Base-by-base conservation (phyloP, 2,888 invertebrate genomes). In the Cynaeus angustus region DNA sequence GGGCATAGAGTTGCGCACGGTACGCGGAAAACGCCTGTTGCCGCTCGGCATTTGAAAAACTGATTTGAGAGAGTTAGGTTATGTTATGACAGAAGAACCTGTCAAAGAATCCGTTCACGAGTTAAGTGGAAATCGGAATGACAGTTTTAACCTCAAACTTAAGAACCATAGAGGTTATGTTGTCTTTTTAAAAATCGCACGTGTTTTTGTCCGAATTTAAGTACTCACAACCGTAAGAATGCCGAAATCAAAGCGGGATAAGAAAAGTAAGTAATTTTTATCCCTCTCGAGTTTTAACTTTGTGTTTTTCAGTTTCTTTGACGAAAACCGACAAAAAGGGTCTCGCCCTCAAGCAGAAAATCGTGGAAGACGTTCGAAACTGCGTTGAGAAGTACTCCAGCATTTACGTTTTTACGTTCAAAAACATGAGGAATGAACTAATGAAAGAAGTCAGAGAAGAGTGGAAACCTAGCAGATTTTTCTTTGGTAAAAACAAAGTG, bases 401-500 rank as follows among this genome's bases (percentile, higher is more conserved):
- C 74, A 89, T 99, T 75, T 97, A 96, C 84, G 88, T 97, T 4
- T 97, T 98, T 84, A 93, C 94, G 50, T 93, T 95, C 13, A 90
- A 93, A 79, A 98, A 98, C 83, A 96, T 98, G 95, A 88, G 98
- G 71, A 98, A 97, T 83, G 91, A 90, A 74, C 92, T 94, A 81
- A 86, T 99, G 72, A 96, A 97, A 85, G 93, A 94, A 76, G 87
- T 99, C 5, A 88, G 98, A 43, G 89, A 90, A 74, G 92, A 96
- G 78, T 98, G 97, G 97, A 92, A 91, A 79, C 93, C 95, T 76
- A 97, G 97, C 68, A 89, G 96, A 82, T 97, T 99, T 85, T 96
- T 97, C 85, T 97, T 99, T 86, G 99, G 98, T 0, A 99, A 99
- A 87, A 98, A 98, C 83, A 96, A 95, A 86, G 93, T 99, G 1